A percentile compares a stretch with the other conserved stretches of the same genome.
Evolutionary conservation across 1,140 invertebrate genomes (phyloP).

Genomic region (Planococcus citri): DNA sequence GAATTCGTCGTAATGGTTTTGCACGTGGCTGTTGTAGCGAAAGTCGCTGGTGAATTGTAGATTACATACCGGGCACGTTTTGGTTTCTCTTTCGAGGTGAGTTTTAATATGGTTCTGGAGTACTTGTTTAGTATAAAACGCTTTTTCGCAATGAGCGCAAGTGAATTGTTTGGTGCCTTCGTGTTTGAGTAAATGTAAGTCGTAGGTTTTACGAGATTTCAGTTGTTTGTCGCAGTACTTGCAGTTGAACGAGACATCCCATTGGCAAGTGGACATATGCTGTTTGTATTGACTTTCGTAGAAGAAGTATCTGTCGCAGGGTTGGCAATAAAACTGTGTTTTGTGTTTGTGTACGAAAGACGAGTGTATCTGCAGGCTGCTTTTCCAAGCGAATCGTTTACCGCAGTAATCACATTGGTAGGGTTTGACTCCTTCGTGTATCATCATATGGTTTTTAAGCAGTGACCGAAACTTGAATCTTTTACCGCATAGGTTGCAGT

Average conservation of each 20-base stretch:
- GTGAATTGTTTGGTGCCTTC: not conserved
- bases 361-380: conserved; percentile 20
- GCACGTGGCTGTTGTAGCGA: not conserved
- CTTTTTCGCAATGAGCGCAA: not conserved
- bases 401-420: conserved; percentile 21
- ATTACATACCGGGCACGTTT: not conserved
- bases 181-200: not conserved
- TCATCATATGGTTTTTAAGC: conserved; percentile 20
- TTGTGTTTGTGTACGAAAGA: not conserved
- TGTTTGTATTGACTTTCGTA: not conserved
- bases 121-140: not conserved
- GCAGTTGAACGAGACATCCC: not conserved
- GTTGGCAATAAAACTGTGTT: not conserved
- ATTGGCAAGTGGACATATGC: not conserved
- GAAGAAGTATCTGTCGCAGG: not conserved
- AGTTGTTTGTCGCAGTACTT: not conserved
- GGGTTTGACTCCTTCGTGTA: conserved; percentile 22
- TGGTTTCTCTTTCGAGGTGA: not conserved
- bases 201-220: not conserved
- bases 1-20: not conserved
- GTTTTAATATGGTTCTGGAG: not conserved
- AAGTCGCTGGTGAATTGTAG: not conserved
- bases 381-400: conserved; percentile 20
- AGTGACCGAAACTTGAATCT: not conserved
- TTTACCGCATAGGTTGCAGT: not conserved